These are phyloP conservation scores for Limnephilus auricula DNA, from an alignment of 2,888 invertebrate species.

Conservation along the genomic window DNA sequence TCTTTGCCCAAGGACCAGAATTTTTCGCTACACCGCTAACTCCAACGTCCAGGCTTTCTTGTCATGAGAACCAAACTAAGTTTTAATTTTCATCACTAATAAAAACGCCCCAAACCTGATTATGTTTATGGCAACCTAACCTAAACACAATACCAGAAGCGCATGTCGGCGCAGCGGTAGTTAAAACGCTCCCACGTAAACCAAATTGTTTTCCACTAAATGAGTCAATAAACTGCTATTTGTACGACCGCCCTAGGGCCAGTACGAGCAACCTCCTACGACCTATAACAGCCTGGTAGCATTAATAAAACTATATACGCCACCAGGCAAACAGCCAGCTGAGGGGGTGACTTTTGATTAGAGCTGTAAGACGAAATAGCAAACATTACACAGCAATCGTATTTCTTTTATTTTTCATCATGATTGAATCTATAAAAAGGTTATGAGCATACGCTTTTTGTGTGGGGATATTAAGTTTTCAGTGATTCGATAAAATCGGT, in stretches of 20 bases:
- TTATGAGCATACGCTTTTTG: background rate
- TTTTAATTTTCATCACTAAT: background rate
- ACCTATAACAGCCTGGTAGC: constrained; percentile 56
- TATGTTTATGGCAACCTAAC: constrained; percentile 2
- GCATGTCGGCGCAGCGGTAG: constrained; percentile 54
- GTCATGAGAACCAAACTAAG: background rate
- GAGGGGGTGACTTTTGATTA: constrained; percentile 62
- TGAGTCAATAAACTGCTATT: constrained; percentile 66
- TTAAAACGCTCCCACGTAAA: constrained; percentile 63
- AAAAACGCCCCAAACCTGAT: background rate
- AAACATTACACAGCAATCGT: constrained; percentile 26
- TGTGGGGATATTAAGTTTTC: background rate
- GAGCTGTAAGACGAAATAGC: constrained; percentile 51
- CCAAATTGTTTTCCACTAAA: constrained; percentile 66
- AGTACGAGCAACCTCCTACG: constrained; percentile 50
- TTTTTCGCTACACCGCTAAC: background rate
- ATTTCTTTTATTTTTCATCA: constrained; percentile 28
- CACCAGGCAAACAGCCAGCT: constrained; percentile 47
- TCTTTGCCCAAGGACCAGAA: no score
- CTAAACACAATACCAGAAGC: constrained; percentile 38
- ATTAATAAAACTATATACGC: constrained; percentile 51
- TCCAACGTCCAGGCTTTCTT: background rate
- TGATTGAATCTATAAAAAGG: constrained; percentile 10
- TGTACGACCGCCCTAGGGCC: constrained; percentile 56
- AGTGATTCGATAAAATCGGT: background rate